Evolutionary conservation across 2,888 invertebrate species (phyloP).

Genomic region (Leucozona laternaria): DNA sequence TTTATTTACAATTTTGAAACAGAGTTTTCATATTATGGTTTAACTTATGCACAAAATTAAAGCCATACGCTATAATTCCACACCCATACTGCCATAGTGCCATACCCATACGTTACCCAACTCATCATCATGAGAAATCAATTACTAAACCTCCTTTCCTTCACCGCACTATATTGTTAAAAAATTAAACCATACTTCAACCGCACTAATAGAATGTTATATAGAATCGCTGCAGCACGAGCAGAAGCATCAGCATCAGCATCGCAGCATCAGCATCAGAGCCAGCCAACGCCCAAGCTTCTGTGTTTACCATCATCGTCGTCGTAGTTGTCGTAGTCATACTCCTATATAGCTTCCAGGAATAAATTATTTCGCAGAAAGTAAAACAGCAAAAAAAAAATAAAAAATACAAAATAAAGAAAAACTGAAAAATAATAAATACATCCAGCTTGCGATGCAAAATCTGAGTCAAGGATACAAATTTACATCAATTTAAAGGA

Average conservation of each 20-base stretch:
- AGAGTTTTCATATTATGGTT: constrained; percentile 15
- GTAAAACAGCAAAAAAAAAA: constrained; percentile 27
- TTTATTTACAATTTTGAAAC: constrained; percentile 4
- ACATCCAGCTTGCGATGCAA: constrained; percentile 61
- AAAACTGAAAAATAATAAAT: constrained; percentile 59
- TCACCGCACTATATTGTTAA: constrained; percentile 21
- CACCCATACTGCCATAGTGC: background rate
- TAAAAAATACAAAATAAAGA: constrained; percentile 28
- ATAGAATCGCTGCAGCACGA: constrained; percentile 41
- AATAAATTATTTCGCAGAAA: constrained; percentile 57
- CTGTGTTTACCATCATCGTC: constrained; percentile 27
- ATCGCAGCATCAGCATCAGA: constrained; percentile 2
- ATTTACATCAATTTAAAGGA: constrained; percentile 72
- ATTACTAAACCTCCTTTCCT: constrained; percentile 38
- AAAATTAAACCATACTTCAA: constrained; percentile 53
- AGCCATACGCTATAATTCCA: constrained; percentile 4
- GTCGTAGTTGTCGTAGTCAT: constrained; percentile 34
- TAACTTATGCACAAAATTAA: constrained; percentile 23
- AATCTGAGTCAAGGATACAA: constrained; percentile 75
- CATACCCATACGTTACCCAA: constrained; percentile 1
- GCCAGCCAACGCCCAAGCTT: constrained; percentile 68
- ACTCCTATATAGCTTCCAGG: constrained; percentile 40
- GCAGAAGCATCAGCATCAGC: background rate
- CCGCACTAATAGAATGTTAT: constrained; percentile 38
- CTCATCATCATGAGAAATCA: constrained; percentile 45